These are phyloP conservation scores for Listronotus bonariensis DNA, from an alignment of 1,140 invertebrate species.

Conservation along the genomic window DNA sequence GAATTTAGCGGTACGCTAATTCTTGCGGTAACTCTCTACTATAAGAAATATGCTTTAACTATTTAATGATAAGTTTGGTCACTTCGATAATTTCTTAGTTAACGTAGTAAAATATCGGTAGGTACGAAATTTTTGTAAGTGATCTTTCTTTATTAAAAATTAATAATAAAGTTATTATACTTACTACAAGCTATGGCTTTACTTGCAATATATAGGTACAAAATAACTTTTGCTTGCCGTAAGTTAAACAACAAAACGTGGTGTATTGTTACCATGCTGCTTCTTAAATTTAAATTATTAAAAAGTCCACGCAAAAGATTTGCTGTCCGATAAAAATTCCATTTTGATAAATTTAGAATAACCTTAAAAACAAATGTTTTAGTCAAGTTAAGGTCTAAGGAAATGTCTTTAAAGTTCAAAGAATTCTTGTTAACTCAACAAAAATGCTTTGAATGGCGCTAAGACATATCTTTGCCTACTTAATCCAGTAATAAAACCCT, in stretches of 20 bases:
- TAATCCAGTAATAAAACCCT: no score
- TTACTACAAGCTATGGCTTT: slow-evolving; percentile 6
- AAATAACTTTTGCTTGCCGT: slow-evolving; percentile 22
- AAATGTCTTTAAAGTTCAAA: no score
- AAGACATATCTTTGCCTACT: no score
- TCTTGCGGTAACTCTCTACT: no score
- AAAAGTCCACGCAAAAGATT: slow-evolving; percentile 16
- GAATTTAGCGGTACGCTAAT: no score
- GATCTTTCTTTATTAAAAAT: neutral
- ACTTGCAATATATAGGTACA: slow-evolving; percentile 14
- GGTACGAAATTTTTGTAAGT: neutral
- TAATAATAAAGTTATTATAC: neutral
- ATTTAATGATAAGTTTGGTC: no score
- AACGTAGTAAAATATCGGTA: neutral
- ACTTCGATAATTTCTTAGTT: neutral
- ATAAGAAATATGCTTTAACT: no score
- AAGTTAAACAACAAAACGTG: neutral
- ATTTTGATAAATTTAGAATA: slow-evolving; percentile 7
- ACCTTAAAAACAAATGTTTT: no score
- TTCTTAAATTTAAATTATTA: slow-evolving; percentile 11
- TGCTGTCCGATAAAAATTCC: slow-evolving; percentile 25
- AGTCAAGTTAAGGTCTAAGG: no score
- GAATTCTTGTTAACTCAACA: no score
- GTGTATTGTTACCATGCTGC: neutral
- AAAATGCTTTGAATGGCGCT: no score